Percentiles rank a stretch among this genome's conserved stretches.
Evolutionary conservation across 2,888 invertebrate species (phyloP).

Genomic region (Leucoptera coffeella): DNA sequence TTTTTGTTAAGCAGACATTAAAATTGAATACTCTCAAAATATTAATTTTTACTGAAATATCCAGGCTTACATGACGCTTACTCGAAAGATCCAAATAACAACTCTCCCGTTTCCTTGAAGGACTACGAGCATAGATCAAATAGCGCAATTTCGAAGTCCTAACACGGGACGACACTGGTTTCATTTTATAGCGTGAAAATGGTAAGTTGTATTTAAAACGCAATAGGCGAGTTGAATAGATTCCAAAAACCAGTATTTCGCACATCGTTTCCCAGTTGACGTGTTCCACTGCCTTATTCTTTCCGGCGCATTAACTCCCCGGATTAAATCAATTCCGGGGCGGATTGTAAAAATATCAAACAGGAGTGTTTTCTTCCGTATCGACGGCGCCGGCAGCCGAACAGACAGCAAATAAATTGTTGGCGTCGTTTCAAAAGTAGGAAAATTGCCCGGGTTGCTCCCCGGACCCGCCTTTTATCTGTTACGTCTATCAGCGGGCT

Average conservation of each 20-base stretch:
- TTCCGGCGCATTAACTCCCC: constrained; percentile 37
- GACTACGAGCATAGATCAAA: too few relatives aligned
- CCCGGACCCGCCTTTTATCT: constrained; percentile 45
- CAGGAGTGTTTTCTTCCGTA: constrained; percentile 29
- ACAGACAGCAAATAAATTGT: constrained; percentile 41
- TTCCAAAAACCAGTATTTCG: constrained; percentile 24
- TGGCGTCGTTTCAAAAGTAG: constrained; percentile 40
- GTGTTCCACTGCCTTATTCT: constrained; percentile 7
- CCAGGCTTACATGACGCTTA: too few relatives aligned
- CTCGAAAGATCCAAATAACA: too few relatives aligned
- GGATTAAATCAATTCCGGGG: constrained; percentile 37
- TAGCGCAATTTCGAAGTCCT: too few relatives aligned
- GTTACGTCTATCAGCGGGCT: constrained; percentile 34
- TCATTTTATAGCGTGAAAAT: too few relatives aligned
- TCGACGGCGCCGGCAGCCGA: constrained; percentile 21
- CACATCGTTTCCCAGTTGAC: constrained; percentile 22
- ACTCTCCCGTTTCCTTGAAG: too few relatives aligned
- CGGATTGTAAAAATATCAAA: constrained; percentile 26
- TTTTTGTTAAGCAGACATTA: too few relatives aligned
- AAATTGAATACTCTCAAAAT: too few relatives aligned
- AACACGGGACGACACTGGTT: too few relatives aligned
- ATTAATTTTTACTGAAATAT: too few relatives aligned
- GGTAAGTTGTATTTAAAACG: too few relatives aligned
- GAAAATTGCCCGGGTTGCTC: constrained; percentile 29
- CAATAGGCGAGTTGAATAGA: too few relatives aligned